phyloP scores from a whole-genome alignment of 1,140 invertebrate genomes.

The Pogonomyrmex californicus region DNA sequence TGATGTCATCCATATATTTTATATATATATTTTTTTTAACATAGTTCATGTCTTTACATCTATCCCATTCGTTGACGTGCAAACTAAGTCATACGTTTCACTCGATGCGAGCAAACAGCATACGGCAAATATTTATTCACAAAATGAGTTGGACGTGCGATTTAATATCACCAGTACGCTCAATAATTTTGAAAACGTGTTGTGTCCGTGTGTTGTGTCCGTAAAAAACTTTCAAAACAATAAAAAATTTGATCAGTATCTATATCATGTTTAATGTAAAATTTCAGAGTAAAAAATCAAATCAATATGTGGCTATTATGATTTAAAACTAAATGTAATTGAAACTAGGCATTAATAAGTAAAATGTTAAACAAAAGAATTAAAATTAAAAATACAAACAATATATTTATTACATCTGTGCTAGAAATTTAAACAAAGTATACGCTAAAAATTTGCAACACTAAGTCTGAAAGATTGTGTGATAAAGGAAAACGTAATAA shows the following conservation, averaged over 20 bases:
- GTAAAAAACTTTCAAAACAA: constrained; percentile 1
- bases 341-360: not conserved
- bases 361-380: not conserved
- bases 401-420: not conserved
- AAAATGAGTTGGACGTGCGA: constrained; percentile 49
- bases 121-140: constrained; percentile 64
- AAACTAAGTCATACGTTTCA: constrained; percentile 22
- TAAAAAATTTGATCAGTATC: constrained; percentile 13
- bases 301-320: not conserved
- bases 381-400: not conserved
- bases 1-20: not conserved
- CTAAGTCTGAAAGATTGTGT: not conserved
- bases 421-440: not conserved
- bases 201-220: not conserved
- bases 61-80: constrained; percentile 38
- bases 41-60: not conserved
- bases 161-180: constrained; percentile 6
- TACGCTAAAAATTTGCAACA: not conserved
- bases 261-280: not conserved
- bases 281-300: constrained; percentile 2
- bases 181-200: not conserved
- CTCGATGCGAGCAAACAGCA: constrained; percentile 37
- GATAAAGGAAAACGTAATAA: not conserved
- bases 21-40: not conserved
- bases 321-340: constrained; percentile 10